phyloP scores from a whole-genome alignment of 2,797 vertebrate species.

The Intellagama lesueurii region DNA sequence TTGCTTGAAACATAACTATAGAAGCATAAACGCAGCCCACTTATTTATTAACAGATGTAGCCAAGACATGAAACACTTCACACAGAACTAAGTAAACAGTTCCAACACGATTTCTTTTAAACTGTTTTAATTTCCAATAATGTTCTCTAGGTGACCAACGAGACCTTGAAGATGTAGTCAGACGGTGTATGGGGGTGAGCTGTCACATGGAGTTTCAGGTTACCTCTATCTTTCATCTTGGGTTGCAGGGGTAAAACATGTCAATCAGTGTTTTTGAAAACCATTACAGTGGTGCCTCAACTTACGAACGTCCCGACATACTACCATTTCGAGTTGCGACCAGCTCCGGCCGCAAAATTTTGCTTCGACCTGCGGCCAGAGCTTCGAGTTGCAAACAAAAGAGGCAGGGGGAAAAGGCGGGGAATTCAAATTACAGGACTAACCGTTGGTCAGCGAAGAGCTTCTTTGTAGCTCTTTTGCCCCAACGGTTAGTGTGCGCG shows the following conservation, averaged over 20 bases:
- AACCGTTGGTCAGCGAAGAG: too few relatives aligned
- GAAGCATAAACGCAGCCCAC: not conserved
- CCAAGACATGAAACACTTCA: constrained; percentile 37
- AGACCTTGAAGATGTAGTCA: not conserved
- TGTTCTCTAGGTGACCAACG: not conserved
- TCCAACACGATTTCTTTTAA: constrained; percentile 1
- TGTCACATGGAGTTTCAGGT: not conserved
- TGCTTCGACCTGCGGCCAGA: too few relatives aligned
- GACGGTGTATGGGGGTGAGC: too few relatives aligned
- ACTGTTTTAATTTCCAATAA: not conserved
- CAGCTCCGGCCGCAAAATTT: too few relatives aligned
- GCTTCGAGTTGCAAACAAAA: too few relatives aligned
- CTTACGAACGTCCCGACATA: too few relatives aligned
- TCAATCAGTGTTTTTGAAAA: not conserved
- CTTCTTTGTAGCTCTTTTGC: too few relatives aligned
- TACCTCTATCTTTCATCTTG: not conserved
- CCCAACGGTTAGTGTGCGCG: too few relatives aligned
- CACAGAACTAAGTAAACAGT: constrained; percentile 12
- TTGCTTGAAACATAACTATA: constrained; percentile 23
- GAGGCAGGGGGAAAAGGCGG: too few relatives aligned
- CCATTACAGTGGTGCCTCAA: not conserved
- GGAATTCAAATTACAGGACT: too few relatives aligned
- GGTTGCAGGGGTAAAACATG: not conserved
- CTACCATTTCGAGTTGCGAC: too few relatives aligned
- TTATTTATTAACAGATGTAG: not conserved